Base-by-base conservation (phyloP, 2,888 invertebrate genomes). In the Ornithoptera alexandrae region DNA sequence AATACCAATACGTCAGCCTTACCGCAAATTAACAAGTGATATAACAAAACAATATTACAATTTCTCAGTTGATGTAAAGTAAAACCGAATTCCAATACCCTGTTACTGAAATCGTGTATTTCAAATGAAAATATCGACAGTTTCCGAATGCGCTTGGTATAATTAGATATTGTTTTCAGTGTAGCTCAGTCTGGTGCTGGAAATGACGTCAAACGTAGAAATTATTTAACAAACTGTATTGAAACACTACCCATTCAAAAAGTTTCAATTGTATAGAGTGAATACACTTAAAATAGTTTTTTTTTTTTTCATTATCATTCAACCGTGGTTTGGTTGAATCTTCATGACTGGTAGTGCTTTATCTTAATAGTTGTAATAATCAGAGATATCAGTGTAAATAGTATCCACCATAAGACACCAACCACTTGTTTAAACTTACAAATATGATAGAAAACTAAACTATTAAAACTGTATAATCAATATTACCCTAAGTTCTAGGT, bases 131-230 rank as follows among this genome's bases (percentile, higher is more conserved):
- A 22, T 15, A 58, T 2, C 22, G 6, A 58, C 15, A 20, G 10
- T 58, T 22, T 22, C n/a, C 57, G 57, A 58, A 58, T 22, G 8
- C 22, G 57, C 18, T 20, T 58, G n/a, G 22, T 8, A 22, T 58
- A 58, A 58, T 58, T 58, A 58, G n/a, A 58, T 22, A 24, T 22
- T 58, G 57, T 58, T 58, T 58, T 22, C 57, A n/a, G 12, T 56
- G 56, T 58, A 24, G 57, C 8, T n/a, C 18, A 24, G 22, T 22
- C n/a, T 7, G 12, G 53, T 53, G 53, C 18, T 53, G 53, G 12
- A 53, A 53, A 53, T 53, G 53, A n/a, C 53, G 18, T 53, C 18
- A n/a, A 53, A 18, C 53, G 18, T 53, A n/a, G n/a, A n/a, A 53
- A n/a, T 53, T n/a, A 53, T 53, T 53, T 6, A 53, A 53, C 53